These are phyloP conservation scores for Apotomis capreana DNA, from an alignment of 2,888 invertebrate species.

Conservation along the genomic window DNA sequence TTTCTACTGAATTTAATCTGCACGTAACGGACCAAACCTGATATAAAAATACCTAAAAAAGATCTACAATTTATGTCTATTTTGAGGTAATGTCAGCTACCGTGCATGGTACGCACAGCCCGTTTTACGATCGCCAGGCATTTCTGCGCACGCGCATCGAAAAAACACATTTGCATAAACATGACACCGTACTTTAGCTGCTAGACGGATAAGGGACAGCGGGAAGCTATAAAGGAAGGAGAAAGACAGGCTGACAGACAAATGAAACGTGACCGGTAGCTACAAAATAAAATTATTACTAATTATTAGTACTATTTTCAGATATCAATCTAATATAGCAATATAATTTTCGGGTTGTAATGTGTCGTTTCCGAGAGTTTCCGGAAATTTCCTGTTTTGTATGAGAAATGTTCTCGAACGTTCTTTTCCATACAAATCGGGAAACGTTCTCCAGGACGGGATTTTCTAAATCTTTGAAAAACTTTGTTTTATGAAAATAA, in stretches of 20 bases:
- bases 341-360: too few relatives aligned
- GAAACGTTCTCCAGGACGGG: too few relatives aligned
- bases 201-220: constrained; percentile 8
- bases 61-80: not conserved
- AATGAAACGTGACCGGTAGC: not conserved
- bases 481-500: too few relatives aligned
- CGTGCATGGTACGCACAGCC: not conserved
- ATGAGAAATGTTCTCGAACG: too few relatives aligned
- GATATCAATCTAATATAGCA: too few relatives aligned
- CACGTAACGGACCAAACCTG: too few relatives aligned
- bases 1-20: too few relatives aligned
- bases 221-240: not conserved
- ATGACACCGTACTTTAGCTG: constrained; percentile 12
- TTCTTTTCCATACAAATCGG: too few relatives aligned
- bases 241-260: constrained; percentile 2
- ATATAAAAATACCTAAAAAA: not conserved
- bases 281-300: not conserved
- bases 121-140: constrained; percentile 1
- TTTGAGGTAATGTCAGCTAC: constrained; percentile 2
- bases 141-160: constrained; percentile 8
- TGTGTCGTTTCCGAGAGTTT: too few relatives aligned
- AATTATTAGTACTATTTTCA: too few relatives aligned
- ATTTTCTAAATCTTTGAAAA: too few relatives aligned
- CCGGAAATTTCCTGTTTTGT: too few relatives aligned
- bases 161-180: constrained; percentile 15